Evolutionary conservation across 2,113 vertebrate species (phyloP), one percentile per base, ranked within the genome.

Genomic region (Astatotilapia flaviijosephi): DNA sequence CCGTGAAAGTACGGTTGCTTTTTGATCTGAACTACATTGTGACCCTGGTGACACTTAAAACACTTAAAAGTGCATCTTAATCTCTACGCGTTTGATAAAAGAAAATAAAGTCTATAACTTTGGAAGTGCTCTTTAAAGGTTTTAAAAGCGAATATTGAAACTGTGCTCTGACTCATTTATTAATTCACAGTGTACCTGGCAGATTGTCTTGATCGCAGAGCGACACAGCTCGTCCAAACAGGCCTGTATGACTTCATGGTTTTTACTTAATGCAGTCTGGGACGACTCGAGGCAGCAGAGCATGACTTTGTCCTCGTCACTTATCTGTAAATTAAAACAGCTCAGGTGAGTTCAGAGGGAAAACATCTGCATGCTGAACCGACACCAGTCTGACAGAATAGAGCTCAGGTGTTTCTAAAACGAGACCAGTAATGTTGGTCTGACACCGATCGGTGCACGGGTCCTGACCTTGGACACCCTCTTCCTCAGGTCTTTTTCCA

Each of bases 391-490:
- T n/a, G n/a, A 21, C 9, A 23, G 35, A 68, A 62, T n/a, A 6
- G 58, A 62, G 12, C 33, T 68, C 62, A 21, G 62, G 35, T 68
- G 60, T 37, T 68, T 68, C 33, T 68, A 0, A 68, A 62, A 37
- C 1, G 0, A n/a, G 12, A 42, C n/a, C 12, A 23, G 13, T 42
- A 13, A 49, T 1, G 3, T 14, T 5, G 4, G 14, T 56, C 1
- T 2, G 11, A 53, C 70, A 37, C 7, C 14, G 3, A 35, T 62
- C 5, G 8, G 21, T 3, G 37, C 23, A 15, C 3, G 3, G 9
- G 21, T 12, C 17, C 83, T 68, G 83, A 96, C 96, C 92, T 86
- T n/a, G 21, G 89, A 92, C 53, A 96, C 88, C 86, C 96, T 96
- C 51, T 75, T 93, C 83, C 4, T 93, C 73, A 96, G 90, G 79